Evolutionary conservation across 2,888 invertebrate species (phyloP).

Genomic region (Adelphocoris suturalis): DNA sequence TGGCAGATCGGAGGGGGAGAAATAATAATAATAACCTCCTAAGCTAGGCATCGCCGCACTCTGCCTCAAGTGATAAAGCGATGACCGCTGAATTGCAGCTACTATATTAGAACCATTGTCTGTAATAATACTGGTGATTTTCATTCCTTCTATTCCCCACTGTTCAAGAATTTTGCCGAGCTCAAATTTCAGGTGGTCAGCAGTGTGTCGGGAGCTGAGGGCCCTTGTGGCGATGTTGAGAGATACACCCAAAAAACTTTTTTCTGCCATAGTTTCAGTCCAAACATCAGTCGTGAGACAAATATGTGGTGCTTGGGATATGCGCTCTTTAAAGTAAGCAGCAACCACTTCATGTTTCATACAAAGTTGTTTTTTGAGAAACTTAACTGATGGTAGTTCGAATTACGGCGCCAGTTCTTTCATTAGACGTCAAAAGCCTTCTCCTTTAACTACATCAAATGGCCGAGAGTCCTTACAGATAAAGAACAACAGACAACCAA

Average conservation of each 20-base stretch:
- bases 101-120: constrained; percentile 61
- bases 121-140: constrained; percentile 37
- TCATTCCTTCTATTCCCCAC: constrained; percentile 48
- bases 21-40: no score
- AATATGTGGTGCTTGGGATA: neutral
- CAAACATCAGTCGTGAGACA: constrained; percentile 56
- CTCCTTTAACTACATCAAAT: no score
- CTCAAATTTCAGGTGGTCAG: neutral
- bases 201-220: neutral
- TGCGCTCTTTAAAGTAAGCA: neutral
- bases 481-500: no score
- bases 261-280: constrained; percentile 59
- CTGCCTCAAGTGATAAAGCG: no score
- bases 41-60: no score
- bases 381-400: no score
- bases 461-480: no score
- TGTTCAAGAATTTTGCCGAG: neutral
- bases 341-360: neutral
- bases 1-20: no score
- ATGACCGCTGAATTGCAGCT: constrained; percentile 6
- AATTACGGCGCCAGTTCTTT: no score
- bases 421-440: no score
- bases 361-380: no score
- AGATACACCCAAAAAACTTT: constrained; percentile 23
- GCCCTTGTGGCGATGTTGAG: neutral